Percentiles rank a stretch among this genome's conserved stretches.
Evolutionary conservation across 2,797 vertebrate genomes (phyloP).

Genomic region (Lagorchestes hirsutus): DNA sequence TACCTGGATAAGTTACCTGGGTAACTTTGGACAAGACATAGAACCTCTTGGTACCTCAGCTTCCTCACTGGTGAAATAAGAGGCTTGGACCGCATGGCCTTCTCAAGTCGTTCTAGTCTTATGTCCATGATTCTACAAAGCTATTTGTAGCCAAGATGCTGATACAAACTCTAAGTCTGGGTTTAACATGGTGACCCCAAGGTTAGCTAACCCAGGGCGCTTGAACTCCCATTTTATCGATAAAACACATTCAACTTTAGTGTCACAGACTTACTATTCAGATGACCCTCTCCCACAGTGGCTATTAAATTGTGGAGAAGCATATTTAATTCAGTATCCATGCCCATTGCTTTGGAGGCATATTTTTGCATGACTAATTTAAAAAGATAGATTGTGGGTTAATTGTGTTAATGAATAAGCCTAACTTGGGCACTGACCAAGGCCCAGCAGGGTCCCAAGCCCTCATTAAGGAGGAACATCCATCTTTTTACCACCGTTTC

Average conservation of each 20-base stretch:
- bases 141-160: background rate
- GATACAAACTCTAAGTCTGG: background rate
- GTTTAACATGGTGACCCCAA: background rate
- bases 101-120: background rate
- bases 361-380: conserved; percentile 81
- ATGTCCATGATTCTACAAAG: background rate
- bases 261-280: background rate
- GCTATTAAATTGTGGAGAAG: conserved; percentile 77
- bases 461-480: conserved; percentile 75
- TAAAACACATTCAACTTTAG: background rate
- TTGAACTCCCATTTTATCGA: background rate
- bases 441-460: conserved; percentile 78
- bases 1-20: background rate
- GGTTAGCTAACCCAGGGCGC: background rate
- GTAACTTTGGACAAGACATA: background rate
- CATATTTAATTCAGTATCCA: conserved; percentile 73
- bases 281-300: conserved; percentile 54
- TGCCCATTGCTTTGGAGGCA: conserved; percentile 66
- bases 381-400: conserved; percentile 81
- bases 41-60: background rate
- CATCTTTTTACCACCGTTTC: conserved; percentile 79
- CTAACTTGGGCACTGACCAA: conserved; percentile 70
- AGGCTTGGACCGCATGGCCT: too few relatives aligned
- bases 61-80: background rate
- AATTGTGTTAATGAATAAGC: conserved; percentile 83